Percentiles rank a stretch among this genome's conserved stretches.
Evolutionary conservation across 2,113 vertebrate genomes (phyloP).

Genomic region (Hoplias malabaricus): DNA sequence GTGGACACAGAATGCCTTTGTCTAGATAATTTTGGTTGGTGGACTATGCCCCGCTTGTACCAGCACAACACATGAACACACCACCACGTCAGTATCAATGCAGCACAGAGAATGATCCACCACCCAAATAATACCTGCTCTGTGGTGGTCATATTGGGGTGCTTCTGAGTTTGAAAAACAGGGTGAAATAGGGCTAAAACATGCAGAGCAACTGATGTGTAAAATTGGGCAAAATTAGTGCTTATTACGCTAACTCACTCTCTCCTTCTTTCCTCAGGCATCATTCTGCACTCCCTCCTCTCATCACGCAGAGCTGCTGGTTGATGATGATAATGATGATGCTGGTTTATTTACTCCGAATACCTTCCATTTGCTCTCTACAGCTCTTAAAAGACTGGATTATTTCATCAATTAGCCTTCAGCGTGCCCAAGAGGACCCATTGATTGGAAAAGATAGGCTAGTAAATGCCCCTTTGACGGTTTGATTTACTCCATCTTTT

Average conservation of each 20-base stretch:
- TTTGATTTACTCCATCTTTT: background rate
- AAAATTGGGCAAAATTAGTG: too few species aligned
- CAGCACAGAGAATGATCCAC: too few species aligned
- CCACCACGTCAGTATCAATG: too few species aligned
- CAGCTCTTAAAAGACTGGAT: conserved; percentile 53
- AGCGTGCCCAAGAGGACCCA: conserved; percentile 34
- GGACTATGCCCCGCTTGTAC: too few species aligned
- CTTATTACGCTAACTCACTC: background rate
- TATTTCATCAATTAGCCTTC: conserved; percentile 52
- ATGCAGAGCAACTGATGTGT: too few species aligned
- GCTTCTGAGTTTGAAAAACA: too few species aligned
- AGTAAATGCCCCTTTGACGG: background rate
- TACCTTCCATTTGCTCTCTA: conserved; percentile 32
- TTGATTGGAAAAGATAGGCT: conserved; percentile 39
- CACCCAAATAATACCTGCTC: too few species aligned
- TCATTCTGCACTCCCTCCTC: conserved; percentile 71
- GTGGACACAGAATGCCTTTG: too few species aligned
- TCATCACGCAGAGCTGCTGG: conserved; percentile 39
- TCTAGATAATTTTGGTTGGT: too few species aligned
- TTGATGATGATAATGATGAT: conserved; percentile 6
- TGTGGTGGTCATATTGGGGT: too few species aligned
- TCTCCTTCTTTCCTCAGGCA: conserved; percentile 56
- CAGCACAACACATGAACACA: too few species aligned
- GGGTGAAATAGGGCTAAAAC: too few species aligned
- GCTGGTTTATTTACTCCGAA: conserved; percentile 42